A percentile compares a stretch with the other conserved stretches of the same genome.
Evolutionary conservation across 1,140 invertebrate genomes (phyloP).

Genomic region (Aphidius ervi): DNA sequence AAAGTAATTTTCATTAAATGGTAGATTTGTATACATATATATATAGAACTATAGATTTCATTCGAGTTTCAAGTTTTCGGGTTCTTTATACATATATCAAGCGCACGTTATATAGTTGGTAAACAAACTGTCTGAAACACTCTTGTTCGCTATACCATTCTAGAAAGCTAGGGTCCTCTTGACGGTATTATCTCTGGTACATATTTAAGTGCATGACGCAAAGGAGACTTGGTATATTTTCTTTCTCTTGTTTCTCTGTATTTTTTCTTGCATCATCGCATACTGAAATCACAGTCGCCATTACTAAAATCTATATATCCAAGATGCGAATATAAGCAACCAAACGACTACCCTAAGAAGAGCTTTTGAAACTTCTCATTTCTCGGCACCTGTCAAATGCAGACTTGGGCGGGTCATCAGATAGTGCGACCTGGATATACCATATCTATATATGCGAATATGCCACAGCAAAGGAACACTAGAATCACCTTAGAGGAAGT

Average conservation of each 20-base stretch:
- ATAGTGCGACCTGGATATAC: conserved; percentile 39
- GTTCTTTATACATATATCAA: conserved; percentile 7
- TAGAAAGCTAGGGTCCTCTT: conserved; percentile 36
- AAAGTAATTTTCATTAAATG: not conserved
- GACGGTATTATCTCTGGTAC: conserved; percentile 50
- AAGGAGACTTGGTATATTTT: conserved; percentile 39
- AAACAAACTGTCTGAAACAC: conserved; percentile 54
- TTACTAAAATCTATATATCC: not conserved
- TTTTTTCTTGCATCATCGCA: conserved; percentile 8
- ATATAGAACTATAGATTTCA: conserved; percentile 7
- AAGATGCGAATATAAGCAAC: not conserved
- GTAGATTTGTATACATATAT: not conserved
- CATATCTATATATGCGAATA: not conserved
- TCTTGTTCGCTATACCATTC: conserved; percentile 28
- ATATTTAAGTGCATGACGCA: conserved; percentile 50
- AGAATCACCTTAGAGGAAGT: too few species aligned
- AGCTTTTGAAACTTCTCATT: conserved; percentile 46
- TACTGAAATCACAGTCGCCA: conserved; percentile 17
- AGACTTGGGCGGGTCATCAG: conserved; percentile 53
- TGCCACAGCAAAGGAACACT: too few species aligned
- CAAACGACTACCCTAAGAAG: conserved; percentile 16
- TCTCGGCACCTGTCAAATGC: conserved; percentile 50
- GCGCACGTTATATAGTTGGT: conserved; percentile 27
- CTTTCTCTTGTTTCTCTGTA: conserved; percentile 9
- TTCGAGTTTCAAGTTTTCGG: too few species aligned